Evolutionary conservation across 2,888 invertebrate species (phyloP).

Genomic region (Cheilosia scutellata): DNA sequence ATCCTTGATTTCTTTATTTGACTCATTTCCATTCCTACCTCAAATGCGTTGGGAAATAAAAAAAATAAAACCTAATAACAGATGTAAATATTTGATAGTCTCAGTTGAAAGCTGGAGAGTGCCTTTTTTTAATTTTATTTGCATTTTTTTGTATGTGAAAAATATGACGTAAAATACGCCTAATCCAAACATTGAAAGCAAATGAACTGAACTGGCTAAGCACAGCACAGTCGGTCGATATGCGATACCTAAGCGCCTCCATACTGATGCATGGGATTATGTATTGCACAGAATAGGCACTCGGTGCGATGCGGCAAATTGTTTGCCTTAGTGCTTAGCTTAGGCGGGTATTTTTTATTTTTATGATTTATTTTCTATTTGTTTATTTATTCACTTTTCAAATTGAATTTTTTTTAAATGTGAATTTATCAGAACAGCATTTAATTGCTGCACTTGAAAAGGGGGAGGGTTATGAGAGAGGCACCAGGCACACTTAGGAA

Average conservation of each 20-base stretch:
- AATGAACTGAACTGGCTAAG: conserved; percentile 71
- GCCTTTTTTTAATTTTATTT: conserved; percentile 13
- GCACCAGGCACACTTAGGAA: conserved; percentile 11
- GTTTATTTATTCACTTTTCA: conserved; percentile 38
- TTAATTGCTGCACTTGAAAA: conserved; percentile 47
- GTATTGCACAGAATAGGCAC: conserved; percentile 13
- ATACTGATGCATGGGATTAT: conserved; percentile 19
- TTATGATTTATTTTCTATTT: conserved; percentile 66
- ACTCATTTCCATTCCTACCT: conserved; percentile 14
- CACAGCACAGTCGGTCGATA: conserved; percentile 15
- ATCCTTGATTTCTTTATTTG: conserved; percentile 66
- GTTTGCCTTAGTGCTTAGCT: conserved; percentile 60
- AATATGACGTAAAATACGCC: conserved; percentile 44
- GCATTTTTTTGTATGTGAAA: conserved; percentile 29
- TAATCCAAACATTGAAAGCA: conserved; percentile 65
- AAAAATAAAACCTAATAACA: conserved; percentile 51
- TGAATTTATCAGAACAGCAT: conserved; percentile 50
- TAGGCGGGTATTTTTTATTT: conserved; percentile 54
- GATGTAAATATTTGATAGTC: conserved; percentile 69
- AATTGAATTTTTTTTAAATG: conserved; percentile 35
- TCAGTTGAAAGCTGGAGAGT: conserved; percentile 25
- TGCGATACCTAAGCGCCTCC: conserved; percentile 41
- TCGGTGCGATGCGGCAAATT: conserved; percentile 54
- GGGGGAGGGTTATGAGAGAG: background rate
- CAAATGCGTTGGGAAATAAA: conserved; percentile 46